Percentiles rank a stretch among this genome's conserved stretches.
These are phyloP conservation scores for Trilocha varians DNA, from an alignment of 2,888 invertebrate species.

Conservation along the genomic window DNA sequence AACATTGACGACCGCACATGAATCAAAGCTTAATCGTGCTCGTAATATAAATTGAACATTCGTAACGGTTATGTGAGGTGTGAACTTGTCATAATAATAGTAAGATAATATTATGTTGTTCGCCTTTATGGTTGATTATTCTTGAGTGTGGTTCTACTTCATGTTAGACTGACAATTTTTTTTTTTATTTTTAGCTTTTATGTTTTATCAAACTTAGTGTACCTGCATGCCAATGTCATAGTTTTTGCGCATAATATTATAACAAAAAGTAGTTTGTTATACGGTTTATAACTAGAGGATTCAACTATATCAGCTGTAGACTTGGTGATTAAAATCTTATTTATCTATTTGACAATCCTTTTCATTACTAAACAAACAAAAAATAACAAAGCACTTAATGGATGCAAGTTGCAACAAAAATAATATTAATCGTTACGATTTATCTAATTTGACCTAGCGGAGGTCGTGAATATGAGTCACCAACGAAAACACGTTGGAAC, in stretches of 20 bases:
- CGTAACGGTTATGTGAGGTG: neutral
- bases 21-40: conserved; percentile 9
- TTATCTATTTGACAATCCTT: neutral
- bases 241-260: too few relatives aligned
- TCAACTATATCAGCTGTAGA: too few relatives aligned
- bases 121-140: too few relatives aligned
- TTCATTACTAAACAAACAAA: neutral
- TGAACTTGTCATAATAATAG: neutral
- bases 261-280: too few relatives aligned
- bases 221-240: too few relatives aligned
- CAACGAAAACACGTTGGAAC: neutral
- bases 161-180: too few relatives aligned
- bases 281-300: too few relatives aligned
- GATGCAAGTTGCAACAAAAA: neutral
- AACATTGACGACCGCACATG: conserved; percentile 20
- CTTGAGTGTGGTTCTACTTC: too few relatives aligned
- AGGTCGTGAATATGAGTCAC: neutral
- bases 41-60: neutral
- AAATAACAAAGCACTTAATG: neutral
- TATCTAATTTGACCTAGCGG: neutral
- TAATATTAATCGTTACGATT: neutral
- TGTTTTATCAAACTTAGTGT: too few relatives aligned
- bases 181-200: too few relatives aligned
- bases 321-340: too few relatives aligned
- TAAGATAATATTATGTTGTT: too few relatives aligned